Conservation (phyloP, 1,140 invertebrate species). For the Caenorhabditis brenneri region DNA sequence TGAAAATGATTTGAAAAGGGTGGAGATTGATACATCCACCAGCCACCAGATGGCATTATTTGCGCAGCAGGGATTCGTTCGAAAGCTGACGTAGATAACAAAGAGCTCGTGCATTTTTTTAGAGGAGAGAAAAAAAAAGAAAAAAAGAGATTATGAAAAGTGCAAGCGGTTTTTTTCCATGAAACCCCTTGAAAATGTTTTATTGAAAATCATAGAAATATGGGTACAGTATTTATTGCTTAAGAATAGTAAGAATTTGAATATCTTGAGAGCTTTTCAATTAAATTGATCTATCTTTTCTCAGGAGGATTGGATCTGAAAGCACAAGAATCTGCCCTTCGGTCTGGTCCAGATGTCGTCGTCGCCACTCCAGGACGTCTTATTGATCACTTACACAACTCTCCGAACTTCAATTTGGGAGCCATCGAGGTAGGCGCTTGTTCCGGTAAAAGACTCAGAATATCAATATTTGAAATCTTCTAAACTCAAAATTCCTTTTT, state of each 20-base stretch:
- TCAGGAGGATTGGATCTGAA: conserved; percentile 88
- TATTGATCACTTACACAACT: conserved; percentile 95
- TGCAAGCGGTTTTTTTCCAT: no score
- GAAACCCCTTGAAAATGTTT: no score
- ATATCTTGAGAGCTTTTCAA: no score
- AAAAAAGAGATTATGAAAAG: no score
- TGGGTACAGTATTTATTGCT: no score
- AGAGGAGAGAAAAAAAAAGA: no score
- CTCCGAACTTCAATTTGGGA: conserved; percentile 86
- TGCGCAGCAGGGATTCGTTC: background rate
- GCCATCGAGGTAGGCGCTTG: conserved; percentile 84
- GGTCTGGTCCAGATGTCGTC: conserved; percentile 91
- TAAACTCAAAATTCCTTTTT: background rate
- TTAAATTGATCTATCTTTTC: conserved; percentile 40
- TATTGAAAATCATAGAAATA: no score
- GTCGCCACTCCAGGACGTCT: conserved; percentile 96
- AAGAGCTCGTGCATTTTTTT: background rate
- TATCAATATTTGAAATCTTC: background rate
- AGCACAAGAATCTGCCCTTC: conserved; percentile 82
- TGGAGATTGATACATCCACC: background rate
- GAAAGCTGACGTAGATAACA: conserved; percentile 8
- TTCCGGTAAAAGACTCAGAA: no score
- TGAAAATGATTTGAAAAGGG: background rate
- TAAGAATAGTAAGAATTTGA: no score
- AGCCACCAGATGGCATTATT: conserved; percentile 1